Evolutionary conservation across 1,140 invertebrate species (phyloP), one percentile per base, ranked within the genome.

Genomic region (Cotesia chilonis): DNA sequence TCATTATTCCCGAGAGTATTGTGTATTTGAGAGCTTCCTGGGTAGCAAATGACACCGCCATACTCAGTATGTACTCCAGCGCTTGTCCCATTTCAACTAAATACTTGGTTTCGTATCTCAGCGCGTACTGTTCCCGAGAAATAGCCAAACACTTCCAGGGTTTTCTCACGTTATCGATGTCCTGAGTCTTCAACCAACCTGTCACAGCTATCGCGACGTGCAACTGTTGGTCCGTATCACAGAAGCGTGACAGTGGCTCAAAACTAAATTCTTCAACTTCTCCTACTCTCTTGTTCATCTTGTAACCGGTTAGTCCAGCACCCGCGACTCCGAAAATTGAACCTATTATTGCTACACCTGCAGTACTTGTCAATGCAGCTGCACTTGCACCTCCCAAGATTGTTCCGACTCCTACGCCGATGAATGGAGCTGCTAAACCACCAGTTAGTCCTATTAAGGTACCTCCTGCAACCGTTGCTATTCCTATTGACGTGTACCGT

Each of bases 21-120:
- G 92, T 94, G 72, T 91, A 91, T 81, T 93, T 93, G 0, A 94
- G 85, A n/a, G 91, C 90, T 82, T 93, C 92, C 79, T 93, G 91
- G 7, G 92, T 90, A 14, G 92, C 92, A 82, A 91, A 88, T 10
- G 89, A 88, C 28, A 93, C 88, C 52, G 91, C 92, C 75, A 91
- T 90, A 72, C 87, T 89, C 17, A 92, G 82, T 41, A 92, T 85
- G 73, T 92, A 91, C 71, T 92, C 91, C 74, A 92, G 87, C 9
- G 90, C 90, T 76, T 88, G 83, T 4, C 92, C 92, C 28, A 93
- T 77, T 79, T 92, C 89, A n/a, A 89, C 75, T 3, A 94, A 82
- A 81, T 93, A 93, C 70, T 89, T 87, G 6, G 91, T 90, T 81
- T 94, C 93, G 81, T 92, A 94, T 74, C 88, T 85, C 2, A 94